These are phyloP conservation scores for Sinotaia quadrata DNA, from an alignment of 2,888 invertebrate genomes.

Conservation along the genomic window DNA sequence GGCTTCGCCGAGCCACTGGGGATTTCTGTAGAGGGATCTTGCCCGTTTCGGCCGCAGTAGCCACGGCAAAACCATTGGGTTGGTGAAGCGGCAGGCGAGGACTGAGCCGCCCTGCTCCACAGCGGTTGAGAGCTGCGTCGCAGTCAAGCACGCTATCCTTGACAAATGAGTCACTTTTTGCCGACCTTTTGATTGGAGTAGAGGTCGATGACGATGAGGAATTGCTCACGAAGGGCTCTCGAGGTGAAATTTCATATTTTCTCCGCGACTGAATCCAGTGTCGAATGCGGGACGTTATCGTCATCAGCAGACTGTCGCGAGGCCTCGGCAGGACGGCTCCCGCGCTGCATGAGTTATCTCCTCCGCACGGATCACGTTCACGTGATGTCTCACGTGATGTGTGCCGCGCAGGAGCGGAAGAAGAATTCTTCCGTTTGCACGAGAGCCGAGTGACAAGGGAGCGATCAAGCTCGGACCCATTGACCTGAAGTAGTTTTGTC, in stretches of 20 bases:
- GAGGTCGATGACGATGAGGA: background rate
- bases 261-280: conserved; percentile 39
- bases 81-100: conserved; percentile 8
- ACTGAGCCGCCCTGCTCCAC: conserved; percentile 25
- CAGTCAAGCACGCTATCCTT: conserved; percentile 18
- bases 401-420: background rate
- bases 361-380: background rate
- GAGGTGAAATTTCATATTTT: conserved; percentile 39
- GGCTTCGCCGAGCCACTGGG: conserved; percentile 5
- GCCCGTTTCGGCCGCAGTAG: conserved; percentile 24
- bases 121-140: conserved; percentile 24
- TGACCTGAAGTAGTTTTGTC: conserved; percentile 62
- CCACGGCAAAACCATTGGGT: conserved; percentile 23
- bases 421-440: conserved; percentile 20
- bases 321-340: background rate
- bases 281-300: conserved; percentile 32
- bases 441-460: conserved; percentile 22
- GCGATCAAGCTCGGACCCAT: conserved; percentile 37
- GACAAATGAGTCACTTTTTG: background rate
- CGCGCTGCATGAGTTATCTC: conserved; percentile 3
- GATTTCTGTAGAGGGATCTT: conserved; percentile 25
- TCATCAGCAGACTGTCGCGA: conserved; percentile 20
- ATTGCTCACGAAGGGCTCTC: conserved; percentile 14
- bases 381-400: background rate
- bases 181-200: background rate